Base-by-base conservation (phyloP, 1,140 invertebrate species). In the Microplitis demolitor region DNA sequence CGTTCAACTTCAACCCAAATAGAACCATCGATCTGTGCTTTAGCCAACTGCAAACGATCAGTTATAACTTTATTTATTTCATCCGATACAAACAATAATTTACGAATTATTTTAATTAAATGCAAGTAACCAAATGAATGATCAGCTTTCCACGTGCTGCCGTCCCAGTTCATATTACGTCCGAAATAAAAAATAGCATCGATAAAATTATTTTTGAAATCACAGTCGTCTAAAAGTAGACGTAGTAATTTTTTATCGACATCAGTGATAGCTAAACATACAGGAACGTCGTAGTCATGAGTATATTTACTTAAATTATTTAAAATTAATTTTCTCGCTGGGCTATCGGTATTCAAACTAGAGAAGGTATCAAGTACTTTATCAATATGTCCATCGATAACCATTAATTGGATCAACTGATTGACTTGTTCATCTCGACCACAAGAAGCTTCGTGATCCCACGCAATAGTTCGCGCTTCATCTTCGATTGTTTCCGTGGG, bases 121-220 rank as follows among this genome's bases (percentile, higher is more conserved):
- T 89, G 83, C 31, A 80, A 77, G 79, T 89, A 90, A 33, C 84
- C 82, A 24, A 91, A 79, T 69, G 88, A 85, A 62, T 87, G 66
- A 50, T 82, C 53, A 8, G 79, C 79, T 73, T 84, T 74, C 89
- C 86, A 86, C 62, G 82, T 50, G 79, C 78, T 61, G 75, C 87
- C 66, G 8, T 77, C 24, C 31, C 78, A 78, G 62, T 77, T 79
- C 87, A 89, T 89, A 74, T 79, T 82, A 33, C 82, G 78, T 68
- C 87, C 88, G 76, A 89, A 87, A 78, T 90, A 89, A 66, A 89
- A 83, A 56, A 91, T 80, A 75, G 87, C 87, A 78, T 89, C 89
- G n/a, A 88, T 76, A 45, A 91, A 84, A 66, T 85, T 79, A 54
- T 82, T 79, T 64, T 87, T 86, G 78, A 92, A 86, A 64, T 85